Evolutionary conservation across 2,888 invertebrate species (phyloP).

Genomic region (Dasypolia templi): DNA sequence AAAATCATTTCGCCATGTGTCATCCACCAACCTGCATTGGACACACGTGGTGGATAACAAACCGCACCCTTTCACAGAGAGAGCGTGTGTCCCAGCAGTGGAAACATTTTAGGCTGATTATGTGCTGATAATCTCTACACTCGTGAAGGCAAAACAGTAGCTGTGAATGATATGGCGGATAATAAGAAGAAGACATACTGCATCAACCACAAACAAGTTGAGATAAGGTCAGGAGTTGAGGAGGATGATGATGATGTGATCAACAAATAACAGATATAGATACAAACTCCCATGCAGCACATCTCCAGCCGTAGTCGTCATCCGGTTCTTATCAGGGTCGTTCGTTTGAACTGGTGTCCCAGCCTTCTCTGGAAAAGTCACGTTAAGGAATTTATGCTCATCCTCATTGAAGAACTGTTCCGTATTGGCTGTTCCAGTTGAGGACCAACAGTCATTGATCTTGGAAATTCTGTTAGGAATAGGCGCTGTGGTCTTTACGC

Average conservation of each 20-base stretch:
- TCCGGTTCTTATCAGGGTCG: too few relatives aligned
- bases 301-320: neutral
- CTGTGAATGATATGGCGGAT: too few relatives aligned
- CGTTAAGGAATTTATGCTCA: neutral
- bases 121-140: neutral
- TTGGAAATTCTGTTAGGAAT: neutral
- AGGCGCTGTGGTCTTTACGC: too few relatives aligned
- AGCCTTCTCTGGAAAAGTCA: neutral
- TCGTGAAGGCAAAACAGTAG: too few relatives aligned
- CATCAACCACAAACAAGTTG: too few relatives aligned
- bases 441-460: neutral
- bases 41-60: neutral
- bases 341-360: neutral
- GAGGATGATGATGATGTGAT: neutral
- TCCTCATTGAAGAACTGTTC: neutral
- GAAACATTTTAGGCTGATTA: too few relatives aligned
- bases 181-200: too few relatives aligned
- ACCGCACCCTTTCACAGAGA: neutral
- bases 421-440: neutral
- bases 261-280: neutral
- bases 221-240: too few relatives aligned
- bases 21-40: neutral
- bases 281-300: conserved; percentile 23
- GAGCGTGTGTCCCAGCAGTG: neutral
- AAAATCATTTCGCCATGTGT: too few relatives aligned